Evolutionary conservation across 1,140 invertebrate genomes (phyloP), one percentile per base, ranked within the genome.

Genomic region (Melipona quadrifasciata): DNA sequence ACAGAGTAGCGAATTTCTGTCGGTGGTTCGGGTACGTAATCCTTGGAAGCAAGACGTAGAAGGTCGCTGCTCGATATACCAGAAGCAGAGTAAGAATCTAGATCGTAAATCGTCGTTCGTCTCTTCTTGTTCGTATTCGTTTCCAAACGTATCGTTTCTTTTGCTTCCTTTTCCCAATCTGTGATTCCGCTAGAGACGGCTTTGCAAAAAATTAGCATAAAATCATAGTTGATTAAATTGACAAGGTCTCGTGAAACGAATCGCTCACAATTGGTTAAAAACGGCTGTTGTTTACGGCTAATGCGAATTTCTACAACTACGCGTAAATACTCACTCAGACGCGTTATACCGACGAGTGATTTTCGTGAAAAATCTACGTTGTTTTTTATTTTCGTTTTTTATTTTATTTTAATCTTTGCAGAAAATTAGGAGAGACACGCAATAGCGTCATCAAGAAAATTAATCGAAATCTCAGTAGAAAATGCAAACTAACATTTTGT

Each of bases 31-130:
- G 58, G 61, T 14, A 53, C 53, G 19, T n/a, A 16, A n/a, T 86
- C 84, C 31, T 55, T 80, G 39, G 61, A 77, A 34, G 74, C 58
- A 39, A 80, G 67, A 67, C 84, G 84, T 27, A 72, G 27, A 24
- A 89, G 76, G n/a, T 91, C 85, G 8, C 2, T 39, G 14, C 27
- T 47, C 24, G 88, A 86, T 55, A 82, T 77, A 1, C 80, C 82
- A 21, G 82, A 87, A 21, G 85, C 58, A 14, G 39, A 27, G 67
- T 88, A 92, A 21, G 92, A 91, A n/a, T 91, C 90, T 1, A 93
- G 78, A 11, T 93, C 90, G 67, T 87, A 90, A 39, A 93, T 90
- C 19, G 89, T 90, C 87, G 65, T 92, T 8, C 90, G 89, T 73
- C 80, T 86, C n/a, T 47, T 67, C 47, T 47, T 78, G 19, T 76